Evolutionary conservation across 2,113 vertebrate species (phyloP), one percentile per base, ranked within the genome.

Genomic region (Percina caprodes): DNA sequence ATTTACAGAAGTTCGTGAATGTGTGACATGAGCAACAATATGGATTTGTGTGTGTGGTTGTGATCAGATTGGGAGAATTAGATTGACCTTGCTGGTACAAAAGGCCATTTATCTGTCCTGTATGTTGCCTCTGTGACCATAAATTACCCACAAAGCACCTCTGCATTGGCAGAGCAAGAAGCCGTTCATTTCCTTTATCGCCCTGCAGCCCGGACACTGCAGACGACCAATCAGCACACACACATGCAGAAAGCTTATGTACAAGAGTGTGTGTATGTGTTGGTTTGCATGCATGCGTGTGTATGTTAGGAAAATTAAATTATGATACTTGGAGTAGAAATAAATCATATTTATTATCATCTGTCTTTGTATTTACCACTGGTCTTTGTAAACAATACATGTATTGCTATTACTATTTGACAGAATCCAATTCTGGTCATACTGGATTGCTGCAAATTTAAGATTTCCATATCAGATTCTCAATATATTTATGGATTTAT

Each of bases 121-220:
- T 35, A 14, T 21, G 30, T 77, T 51, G 77, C 72, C 60, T 85
- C 55, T 60, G 69, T 46, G 65, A 70, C 72, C 77, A 85, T 94
- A 93, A 95, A 92, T 94, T 85, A 90, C 86, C 88, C 89, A 87
- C 88, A 90, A 87, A 77, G 83, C 86, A 71, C 72, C 76, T 86
- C 68, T 87, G 73, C 23, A 58, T 72, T 92, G 85, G 83, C 88
- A 86, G 84, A 77, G 39, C 26, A 24, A 76, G 78, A 61, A 61
- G 87, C 72, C 79, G 71, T 93, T 86, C 82, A 83, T 93, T 93
- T 92, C 74, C 83, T 93, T 94, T 92, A 94, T 92, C 76, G 82
- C 77, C 70, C 73, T 83, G 72, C 69, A 84, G 87, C n/a, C n/a
- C 78, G 77, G 84, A 89, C 48, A 30, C 77, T 79, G 79, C 76